Evolutionary conservation across 2,797 vertebrate genomes (phyloP), one percentile per base, ranked within the genome.

Genomic region (Danio albolineatus): DNA sequence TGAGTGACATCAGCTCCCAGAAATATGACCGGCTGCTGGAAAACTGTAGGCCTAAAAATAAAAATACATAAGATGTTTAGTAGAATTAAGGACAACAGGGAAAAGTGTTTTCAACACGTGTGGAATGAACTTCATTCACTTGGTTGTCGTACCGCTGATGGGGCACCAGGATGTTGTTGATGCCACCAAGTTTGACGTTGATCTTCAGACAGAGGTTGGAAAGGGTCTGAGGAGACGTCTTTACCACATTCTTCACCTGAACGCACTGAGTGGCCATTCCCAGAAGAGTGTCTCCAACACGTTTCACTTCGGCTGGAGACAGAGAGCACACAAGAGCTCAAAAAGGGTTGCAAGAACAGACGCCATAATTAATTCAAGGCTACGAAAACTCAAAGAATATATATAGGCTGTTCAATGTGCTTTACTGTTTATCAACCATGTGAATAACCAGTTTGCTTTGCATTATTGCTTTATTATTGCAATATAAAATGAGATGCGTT

Each of bases 121-220:
- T 13, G 6, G 28, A 13, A 41, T 1, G 0, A 10, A 10, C 9
- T 16, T 41, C 7, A 4, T n/a, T 36, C 1, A 14, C 17, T 36
- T 21, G 48, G 12, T 49, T 46, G 16, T 17, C 93, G 62, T 93
- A 99, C 97, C 97, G 95, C 89, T 98, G 97, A 88, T 99, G 97
- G 82, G 97, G 97, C 80, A 98, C 96, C 84, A 99, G 92, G 91
- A 98, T 98, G 93, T 99, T 99, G 95, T 98, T 98, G 93, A 99
- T 98, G 82, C 97, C 97, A 39, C 97, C 97, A 83, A 99, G 95
- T 80, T 99, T 99, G 89, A 98, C 97, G 60, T 99, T 99, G 94
- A 99, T 99, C 94, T 99, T 99, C 88, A 99, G 96, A 93, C 97
- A 99, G 92, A 99, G 97, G 91, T 99, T 99, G 80, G 97, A 98